Evolutionary conservation across 2,797 vertebrate genomes (phyloP).

Genomic region (Hybognathus amarus): DNA sequence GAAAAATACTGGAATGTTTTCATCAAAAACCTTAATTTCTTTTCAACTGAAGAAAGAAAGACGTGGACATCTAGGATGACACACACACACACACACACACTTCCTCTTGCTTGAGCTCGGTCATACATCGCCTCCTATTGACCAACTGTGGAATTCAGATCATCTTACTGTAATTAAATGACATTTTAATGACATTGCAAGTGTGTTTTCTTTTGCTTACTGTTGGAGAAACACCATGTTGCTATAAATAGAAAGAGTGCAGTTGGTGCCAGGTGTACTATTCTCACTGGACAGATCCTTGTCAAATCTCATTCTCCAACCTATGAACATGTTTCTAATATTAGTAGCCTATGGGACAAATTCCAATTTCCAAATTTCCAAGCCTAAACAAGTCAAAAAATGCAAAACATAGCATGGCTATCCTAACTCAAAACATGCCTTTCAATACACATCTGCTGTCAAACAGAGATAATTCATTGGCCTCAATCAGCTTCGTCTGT

Average conservation of each 20-base stretch:
- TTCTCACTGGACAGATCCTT: neutral
- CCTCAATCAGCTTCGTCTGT: neutral
- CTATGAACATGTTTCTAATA: neutral
- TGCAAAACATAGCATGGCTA: neutral
- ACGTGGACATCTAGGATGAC: no score
- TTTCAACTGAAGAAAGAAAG: no score
- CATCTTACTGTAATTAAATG: neutral
- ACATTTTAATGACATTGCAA: neutral
- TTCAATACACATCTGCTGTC: neutral
- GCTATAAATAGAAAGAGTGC: neutral
- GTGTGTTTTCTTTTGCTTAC: neutral
- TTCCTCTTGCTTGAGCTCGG: neutral
- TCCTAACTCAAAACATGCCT: neutral
- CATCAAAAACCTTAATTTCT: no score
- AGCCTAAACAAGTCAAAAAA: neutral
- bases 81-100: no score
- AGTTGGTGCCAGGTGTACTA: neutral
- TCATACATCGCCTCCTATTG: conserved; percentile 36
- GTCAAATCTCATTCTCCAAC: neutral
- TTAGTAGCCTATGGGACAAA: neutral
- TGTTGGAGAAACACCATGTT: neutral
- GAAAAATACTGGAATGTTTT: no score
- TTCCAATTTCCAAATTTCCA: no score
- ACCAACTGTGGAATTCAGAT: neutral
- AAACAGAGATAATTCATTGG: neutral